Base-by-base conservation (phyloP, 2,888 invertebrate genomes). In the Rhopalosiphum nymphaeae region DNA sequence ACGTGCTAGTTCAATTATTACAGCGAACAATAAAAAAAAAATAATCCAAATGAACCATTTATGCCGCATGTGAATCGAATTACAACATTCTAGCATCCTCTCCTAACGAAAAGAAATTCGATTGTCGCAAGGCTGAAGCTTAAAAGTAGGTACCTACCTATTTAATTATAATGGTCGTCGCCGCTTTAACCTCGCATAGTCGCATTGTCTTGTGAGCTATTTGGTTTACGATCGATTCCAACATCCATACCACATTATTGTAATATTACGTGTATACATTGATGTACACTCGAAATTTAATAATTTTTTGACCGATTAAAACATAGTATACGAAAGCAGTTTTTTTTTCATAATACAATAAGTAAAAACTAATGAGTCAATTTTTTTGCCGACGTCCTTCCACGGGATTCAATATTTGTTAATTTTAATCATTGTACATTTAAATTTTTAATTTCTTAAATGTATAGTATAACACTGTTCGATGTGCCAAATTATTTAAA, bases 11-110 rank as follows among this genome's bases (percentile, higher is more conserved):
- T 78, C 36, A 78, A 78, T 78, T 78, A 78, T 78, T 36, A 78
- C 0, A 36, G 78, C 5, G 78, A 78, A 78, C 36, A 78, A 78
- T 21, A 78, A 78, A 78, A 78, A 61, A 61, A 78, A 42, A 85
- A 78, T 46, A 86, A 49, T 46, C 86, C 86, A 46, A 88, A 36
- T 49, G 36, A 78, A 78, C 56, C 29, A 56, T 89, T 89, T 89
- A 53, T 42, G 87, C 92, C 88, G 44, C 44, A 67, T 87, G 87
- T 87, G 92, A 92, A 87, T 87, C 87, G 87, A 49, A 67, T 92
- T 92, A 92, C 88, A 42, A 88, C 92, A 67, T 88, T 53, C 49
- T 42, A 49, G 29, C 92, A 29, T 88, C 36, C 61, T n/a, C 89
- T 46, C 25, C 25, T 5, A 0, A 53, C 4, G 46, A 91, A 86